Percentiles rank a stretch among this genome's conserved stretches.
Conservation (phyloP, 2,113 vertebrate species). For the Muntiacus muntjak region DNA sequence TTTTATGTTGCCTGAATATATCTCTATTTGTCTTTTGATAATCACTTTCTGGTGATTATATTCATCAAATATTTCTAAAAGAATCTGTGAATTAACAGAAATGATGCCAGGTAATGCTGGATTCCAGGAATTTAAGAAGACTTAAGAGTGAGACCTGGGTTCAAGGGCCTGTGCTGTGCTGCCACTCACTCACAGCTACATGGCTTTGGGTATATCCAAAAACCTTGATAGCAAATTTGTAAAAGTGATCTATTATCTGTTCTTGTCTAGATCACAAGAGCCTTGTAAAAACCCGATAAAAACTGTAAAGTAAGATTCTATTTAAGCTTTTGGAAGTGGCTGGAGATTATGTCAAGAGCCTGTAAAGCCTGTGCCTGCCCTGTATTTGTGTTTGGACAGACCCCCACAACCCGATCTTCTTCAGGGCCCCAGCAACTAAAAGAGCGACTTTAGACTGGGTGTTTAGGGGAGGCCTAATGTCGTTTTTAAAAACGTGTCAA, state of each 20-base stretch:
- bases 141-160: neutral
- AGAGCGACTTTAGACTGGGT: neutral
- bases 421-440: neutral
- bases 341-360: neutral
- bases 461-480: neutral
- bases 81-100: neutral
- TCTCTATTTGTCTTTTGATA: neutral
- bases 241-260: neutral
- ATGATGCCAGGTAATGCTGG: neutral
- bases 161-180: neutral
- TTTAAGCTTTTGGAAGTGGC: neutral
- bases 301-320: neutral
- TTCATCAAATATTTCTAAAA: neutral
- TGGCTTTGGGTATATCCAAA: neutral
- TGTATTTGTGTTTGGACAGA: neutral
- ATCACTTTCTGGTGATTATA: neutral
- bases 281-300: neutral
- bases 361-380: neutral
- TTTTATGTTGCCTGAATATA: neutral
- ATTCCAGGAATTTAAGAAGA: neutral
- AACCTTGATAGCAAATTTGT: neutral
- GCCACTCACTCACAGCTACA: neutral
- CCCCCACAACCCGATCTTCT: neutral
- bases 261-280: too few species aligned
- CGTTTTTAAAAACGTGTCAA: neutral